These are phyloP conservation scores for Pangasius macronema DNA, from an alignment of 2,797 vertebrate genomes.

Conservation along the genomic window DNA sequence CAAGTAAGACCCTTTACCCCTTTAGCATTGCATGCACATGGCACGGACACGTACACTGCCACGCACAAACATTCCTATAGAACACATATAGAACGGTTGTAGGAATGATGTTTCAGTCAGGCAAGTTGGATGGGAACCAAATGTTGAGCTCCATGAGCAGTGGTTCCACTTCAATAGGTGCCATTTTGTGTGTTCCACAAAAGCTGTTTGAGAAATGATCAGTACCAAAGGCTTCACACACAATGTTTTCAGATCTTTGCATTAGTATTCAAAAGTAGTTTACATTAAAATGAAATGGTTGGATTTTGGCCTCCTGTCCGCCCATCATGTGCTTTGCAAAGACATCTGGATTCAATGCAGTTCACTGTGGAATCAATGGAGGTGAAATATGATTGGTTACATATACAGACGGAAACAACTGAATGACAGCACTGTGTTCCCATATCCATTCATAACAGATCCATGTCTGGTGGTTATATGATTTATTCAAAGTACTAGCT, in stretches of 20 bases:
- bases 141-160: background rate
- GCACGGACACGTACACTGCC: conserved; percentile 51
- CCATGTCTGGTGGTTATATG: conserved; percentile 30
- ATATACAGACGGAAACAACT: conserved; percentile 37
- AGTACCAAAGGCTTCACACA: background rate
- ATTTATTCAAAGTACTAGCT: conserved; percentile 28
- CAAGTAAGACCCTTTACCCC: conserved; percentile 79
- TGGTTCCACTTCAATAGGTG: background rate
- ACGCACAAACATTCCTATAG: background rate
- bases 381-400: conserved; percentile 40
- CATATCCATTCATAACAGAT: conserved; percentile 42
- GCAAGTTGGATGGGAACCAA: conserved; percentile 4
- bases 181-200: background rate
- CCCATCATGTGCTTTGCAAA: conserved; percentile 22
- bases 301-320: conserved; percentile 2
- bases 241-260: background rate
- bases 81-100: background rate
- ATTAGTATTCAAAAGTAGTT: background rate
- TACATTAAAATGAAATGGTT: background rate
- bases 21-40: background rate
- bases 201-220: background rate
- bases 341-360: conserved; percentile 46
- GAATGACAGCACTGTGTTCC: conserved; percentile 38
- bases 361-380: conserved; percentile 27
- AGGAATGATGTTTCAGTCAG: background rate